phyloP scores from a whole-genome alignment of 2,113 vertebrate species.

The Symphodus melops region DNA sequence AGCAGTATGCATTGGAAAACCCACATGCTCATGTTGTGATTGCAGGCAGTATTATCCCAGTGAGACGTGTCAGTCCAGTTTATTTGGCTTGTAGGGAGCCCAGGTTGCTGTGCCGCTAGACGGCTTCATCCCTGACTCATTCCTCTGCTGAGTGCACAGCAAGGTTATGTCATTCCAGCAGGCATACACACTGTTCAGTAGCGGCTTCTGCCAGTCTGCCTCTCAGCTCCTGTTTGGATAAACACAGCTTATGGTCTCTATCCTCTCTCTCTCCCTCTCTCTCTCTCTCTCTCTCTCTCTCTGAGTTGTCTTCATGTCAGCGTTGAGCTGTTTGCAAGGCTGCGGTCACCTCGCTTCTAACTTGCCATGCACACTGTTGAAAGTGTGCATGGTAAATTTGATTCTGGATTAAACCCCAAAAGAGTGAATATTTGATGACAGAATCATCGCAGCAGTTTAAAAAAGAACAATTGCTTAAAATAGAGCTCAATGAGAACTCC shows the following conservation, averaged over 20 bases:
- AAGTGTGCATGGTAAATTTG: background rate
- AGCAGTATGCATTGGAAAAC: slow-evolving; percentile 35
- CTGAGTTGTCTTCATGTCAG: slow-evolving; percentile 21
- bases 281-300: slow-evolving; percentile 4
- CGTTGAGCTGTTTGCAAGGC: slow-evolving; percentile 20
- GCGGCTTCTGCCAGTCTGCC: slow-evolving; percentile 28
- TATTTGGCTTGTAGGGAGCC: slow-evolving; percentile 24
- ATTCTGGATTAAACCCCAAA: background rate
- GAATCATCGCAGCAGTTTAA: background rate
- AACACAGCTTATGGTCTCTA: slow-evolving; percentile 11
- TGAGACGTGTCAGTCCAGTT: slow-evolving; percentile 40
- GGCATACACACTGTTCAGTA: slow-evolving; percentile 13
- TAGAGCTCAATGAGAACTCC: no score
- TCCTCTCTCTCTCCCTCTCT: background rate
- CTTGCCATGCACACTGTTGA: background rate
- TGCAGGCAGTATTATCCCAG: slow-evolving; percentile 35
- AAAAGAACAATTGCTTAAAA: background rate
- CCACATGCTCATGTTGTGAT: slow-evolving; percentile 27
- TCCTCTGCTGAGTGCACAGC: slow-evolving; percentile 38
- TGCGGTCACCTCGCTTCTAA: background rate
- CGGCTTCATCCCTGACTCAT: slow-evolving; percentile 37
- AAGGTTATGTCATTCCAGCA: slow-evolving; percentile 53
- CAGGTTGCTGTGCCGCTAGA: slow-evolving; percentile 19
- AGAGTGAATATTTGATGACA: background rate
- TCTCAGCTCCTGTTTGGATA: slow-evolving; percentile 36